Evolutionary conservation across 2,113 vertebrate genomes (phyloP).

Genomic region (Heliornis fulica): DNA sequence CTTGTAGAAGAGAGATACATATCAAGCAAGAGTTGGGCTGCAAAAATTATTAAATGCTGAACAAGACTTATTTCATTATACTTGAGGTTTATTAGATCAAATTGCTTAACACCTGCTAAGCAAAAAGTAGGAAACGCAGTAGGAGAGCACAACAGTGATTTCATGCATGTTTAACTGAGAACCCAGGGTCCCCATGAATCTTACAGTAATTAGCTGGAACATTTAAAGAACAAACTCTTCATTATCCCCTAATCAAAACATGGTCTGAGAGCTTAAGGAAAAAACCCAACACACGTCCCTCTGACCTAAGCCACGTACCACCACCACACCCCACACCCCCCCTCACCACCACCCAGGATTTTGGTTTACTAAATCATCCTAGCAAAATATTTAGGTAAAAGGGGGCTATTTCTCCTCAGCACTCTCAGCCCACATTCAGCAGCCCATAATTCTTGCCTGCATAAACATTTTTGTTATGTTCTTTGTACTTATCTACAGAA

Average conservation of each 20-base stretch:
- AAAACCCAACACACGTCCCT: fast-evolving
- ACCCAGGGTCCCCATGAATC: not conserved
- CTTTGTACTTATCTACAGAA: not conserved
- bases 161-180: not conserved
- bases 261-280: not conserved
- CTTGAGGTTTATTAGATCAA: not conserved
- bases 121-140: not conserved
- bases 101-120: not conserved
- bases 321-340: too few relatives aligned
- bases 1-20: not conserved
- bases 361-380: not conserved
- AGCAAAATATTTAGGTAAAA: not conserved
- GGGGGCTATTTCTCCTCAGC: not conserved
- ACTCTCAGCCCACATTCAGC: not conserved
- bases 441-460: not conserved
- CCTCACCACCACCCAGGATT: not conserved
- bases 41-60: not conserved
- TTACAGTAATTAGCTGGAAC: not conserved
- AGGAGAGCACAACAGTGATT: not conserved
- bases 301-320: too few relatives aligned
- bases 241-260: not conserved
- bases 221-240: not conserved
- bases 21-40: not conserved
- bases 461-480: not conserved
- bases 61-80: not conserved